Evolutionary conservation across 2,888 invertebrate species (phyloP).

Genomic region (Pheosia tremula): DNA sequence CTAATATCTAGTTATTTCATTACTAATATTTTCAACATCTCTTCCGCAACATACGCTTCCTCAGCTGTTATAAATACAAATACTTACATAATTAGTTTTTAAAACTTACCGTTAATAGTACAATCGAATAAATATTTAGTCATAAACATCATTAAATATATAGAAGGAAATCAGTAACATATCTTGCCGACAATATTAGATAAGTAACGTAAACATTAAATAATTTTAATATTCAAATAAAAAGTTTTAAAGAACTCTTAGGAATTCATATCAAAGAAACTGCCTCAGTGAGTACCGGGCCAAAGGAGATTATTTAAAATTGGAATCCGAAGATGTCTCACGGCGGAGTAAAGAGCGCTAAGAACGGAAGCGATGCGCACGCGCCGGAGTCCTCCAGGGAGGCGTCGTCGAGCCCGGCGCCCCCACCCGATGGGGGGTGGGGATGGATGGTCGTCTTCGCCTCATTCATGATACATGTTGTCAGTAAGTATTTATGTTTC

Average conservation of each 20-base stretch:
- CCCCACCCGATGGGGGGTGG: conserved; percentile 97
- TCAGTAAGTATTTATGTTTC: conserved; percentile 88
- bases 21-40: conserved; percentile 37
- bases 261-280: conserved; percentile 47
- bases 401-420: conserved; percentile 75
- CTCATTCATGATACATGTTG: conserved; percentile 97
- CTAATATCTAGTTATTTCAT: conserved; percentile 33
- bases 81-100: conserved; percentile 30
- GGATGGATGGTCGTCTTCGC: conserved; percentile 97
- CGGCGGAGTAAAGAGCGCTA: conserved; percentile 67
- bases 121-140: conserved; percentile 33
- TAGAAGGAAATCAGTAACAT: conserved; percentile 45
- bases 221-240: conserved; percentile 32
- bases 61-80: conserved; percentile 20
- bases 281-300: conserved; percentile 50
- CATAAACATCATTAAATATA: conserved; percentile 39
- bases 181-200: conserved; percentile 57
- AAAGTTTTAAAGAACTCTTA: conserved; percentile 18
- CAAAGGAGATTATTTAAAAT: conserved; percentile 34
- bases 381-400: conserved; percentile 59
- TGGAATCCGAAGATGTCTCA: conserved; percentile 66
- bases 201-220: conserved; percentile 32
- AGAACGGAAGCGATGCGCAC: conserved; percentile 62
- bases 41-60: conserved; percentile 47
- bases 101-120: conserved; percentile 31